A percentile compares a stretch with the other conserved stretches of the same genome.
These are phyloP conservation scores for Tipula helvola DNA, from an alignment of 2,888 invertebrate species.

Conservation along the genomic window DNA sequence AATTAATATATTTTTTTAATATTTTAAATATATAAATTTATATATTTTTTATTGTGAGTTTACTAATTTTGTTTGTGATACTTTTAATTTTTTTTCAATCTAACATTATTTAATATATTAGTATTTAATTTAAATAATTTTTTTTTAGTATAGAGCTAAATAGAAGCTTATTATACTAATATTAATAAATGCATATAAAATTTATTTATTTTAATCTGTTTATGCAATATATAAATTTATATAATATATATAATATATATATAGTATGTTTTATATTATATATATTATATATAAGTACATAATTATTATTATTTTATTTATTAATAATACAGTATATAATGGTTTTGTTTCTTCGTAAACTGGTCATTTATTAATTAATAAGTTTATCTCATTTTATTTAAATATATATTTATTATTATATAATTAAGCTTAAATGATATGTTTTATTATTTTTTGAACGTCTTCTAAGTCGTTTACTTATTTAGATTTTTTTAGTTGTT, in stretches of 20 bases:
- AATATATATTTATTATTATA: background rate
- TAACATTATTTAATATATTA: background rate
- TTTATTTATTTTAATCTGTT: slow-evolving; percentile 7
- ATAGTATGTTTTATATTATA: slow-evolving; percentile 12
- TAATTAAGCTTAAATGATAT: slow-evolving; percentile 20
- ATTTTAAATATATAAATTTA: background rate
- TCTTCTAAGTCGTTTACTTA: slow-evolving; percentile 1
- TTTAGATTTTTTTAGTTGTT: background rate
- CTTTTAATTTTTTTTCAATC: background rate
- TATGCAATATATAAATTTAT: background rate
- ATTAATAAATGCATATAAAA: slow-evolving; percentile 10
- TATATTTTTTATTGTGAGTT: background rate
- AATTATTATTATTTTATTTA: slow-evolving; percentile 13
- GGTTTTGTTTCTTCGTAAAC: slow-evolving; percentile 17
- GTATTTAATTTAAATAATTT: background rate
- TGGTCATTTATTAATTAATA: slow-evolving; percentile 17
- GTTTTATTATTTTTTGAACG: slow-evolving; percentile 13
- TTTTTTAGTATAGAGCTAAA: background rate
- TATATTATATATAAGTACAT: slow-evolving; percentile 13
- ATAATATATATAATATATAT: background rate
- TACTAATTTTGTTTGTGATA: background rate
- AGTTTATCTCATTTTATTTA: background rate
- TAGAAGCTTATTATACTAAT: slow-evolving; percentile 10
- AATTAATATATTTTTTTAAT: background rate
- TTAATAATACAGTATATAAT: slow-evolving; percentile 14